Conservation (phyloP, 2,113 vertebrate genomes). For the Mobula hypostoma region DNA sequence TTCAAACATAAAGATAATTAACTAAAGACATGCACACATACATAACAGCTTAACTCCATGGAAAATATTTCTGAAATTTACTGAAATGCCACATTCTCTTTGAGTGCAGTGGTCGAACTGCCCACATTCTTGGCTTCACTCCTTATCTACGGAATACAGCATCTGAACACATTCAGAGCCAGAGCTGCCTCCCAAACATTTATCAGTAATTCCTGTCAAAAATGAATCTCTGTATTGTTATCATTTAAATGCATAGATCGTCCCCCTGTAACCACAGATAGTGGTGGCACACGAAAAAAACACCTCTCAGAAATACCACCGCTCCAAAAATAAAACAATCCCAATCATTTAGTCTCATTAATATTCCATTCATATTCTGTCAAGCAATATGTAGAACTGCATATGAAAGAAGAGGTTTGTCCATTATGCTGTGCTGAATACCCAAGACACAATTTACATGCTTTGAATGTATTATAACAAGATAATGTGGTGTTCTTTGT, state of each 20-base stretch:
- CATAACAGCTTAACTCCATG: neutral
- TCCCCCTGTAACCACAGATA: neutral
- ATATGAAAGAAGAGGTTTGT: conserved; percentile 31
- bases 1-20: neutral
- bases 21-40: neutral
- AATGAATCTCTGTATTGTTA: neutral
- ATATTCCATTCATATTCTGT: conserved; percentile 19
- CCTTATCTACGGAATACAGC: conserved; percentile 9
- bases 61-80: conserved; percentile 9
- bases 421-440: conserved; percentile 15
- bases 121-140: neutral
- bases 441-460: neutral
- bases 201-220: neutral
- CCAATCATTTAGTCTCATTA: neutral
- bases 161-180: neutral
- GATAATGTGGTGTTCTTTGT: neutral
- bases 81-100: neutral
- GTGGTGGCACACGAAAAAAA: neutral
- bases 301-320: neutral
- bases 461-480: neutral
- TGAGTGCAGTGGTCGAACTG: neutral
- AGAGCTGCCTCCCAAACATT: neutral
- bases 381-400: conserved; percentile 28
- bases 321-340: neutral
- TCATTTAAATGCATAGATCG: neutral